Percentiles rank a stretch among this genome's conserved stretches.
Evolutionary conservation across 2,797 vertebrate genomes (phyloP).

Genomic region (Halcyon chelicuti): DNA sequence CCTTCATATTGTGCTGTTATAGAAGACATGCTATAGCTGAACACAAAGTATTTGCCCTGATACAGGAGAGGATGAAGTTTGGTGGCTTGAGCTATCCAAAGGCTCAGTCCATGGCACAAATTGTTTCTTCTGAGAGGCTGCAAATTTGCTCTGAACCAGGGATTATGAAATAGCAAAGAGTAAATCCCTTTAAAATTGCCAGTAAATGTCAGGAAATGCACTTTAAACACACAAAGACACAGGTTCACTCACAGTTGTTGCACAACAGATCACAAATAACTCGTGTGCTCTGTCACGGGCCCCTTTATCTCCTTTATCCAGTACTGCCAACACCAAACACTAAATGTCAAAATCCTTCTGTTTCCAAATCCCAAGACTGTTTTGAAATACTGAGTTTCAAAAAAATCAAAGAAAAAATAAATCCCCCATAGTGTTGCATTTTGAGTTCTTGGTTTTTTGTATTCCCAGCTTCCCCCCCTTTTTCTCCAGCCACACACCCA

Average conservation of each 20-base stretch:
- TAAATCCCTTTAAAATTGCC: slow-evolving; percentile 53
- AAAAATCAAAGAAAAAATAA: not conserved
- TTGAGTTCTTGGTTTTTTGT: not conserved
- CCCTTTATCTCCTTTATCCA: slow-evolving; percentile 29
- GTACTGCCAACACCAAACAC: not conserved
- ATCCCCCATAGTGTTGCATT: not conserved
- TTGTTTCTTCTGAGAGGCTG: slow-evolving; percentile 4
- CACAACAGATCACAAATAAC: slow-evolving; percentile 21
- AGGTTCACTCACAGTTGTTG: slow-evolving; percentile 12
- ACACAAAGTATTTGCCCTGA: not conserved
- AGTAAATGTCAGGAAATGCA: slow-evolving; percentile 39
- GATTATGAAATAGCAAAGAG: slow-evolving; percentile 16
- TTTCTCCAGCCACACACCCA: not conserved
- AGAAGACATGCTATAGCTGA: not conserved
- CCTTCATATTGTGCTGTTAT: not conserved
- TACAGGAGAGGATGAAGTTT: not conserved
- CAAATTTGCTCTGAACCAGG: slow-evolving; percentile 8
- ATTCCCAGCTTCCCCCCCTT: rapidly evolving
- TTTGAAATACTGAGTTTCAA: not conserved
- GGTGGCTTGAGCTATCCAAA: not conserved
- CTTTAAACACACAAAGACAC: slow-evolving; percentile 10
- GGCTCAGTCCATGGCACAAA: not conserved
- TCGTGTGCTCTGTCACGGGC: not conserved
- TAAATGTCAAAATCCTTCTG: slow-evolving; percentile 16
- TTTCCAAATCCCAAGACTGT: not conserved